phyloP scores from a whole-genome alignment of 92 coral and sea anemone species.

The Siderastrea radians region DNA sequence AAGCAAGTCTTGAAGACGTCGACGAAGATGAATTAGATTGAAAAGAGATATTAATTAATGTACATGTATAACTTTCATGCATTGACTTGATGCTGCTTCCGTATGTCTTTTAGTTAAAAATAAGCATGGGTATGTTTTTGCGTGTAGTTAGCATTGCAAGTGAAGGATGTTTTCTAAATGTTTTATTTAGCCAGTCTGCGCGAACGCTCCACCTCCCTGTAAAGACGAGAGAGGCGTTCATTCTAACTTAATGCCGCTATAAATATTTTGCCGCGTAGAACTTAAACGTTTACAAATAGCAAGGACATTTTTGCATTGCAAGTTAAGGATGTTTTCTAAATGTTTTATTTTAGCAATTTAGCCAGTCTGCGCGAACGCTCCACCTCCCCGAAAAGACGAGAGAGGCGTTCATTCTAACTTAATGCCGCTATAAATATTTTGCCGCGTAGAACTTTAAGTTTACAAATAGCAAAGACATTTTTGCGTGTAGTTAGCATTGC shows the following conservation, averaged over 20 bases:
- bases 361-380: too few relatives aligned
- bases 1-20: conserved; percentile 66
- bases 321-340: neutral
- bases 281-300: neutral
- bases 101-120: too few relatives aligned
- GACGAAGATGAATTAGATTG: conserved; percentile 81
- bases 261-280: neutral
- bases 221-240: too few relatives aligned
- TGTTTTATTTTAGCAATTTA: neutral
- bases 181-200: too few relatives aligned
- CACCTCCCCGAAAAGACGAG: too few relatives aligned
- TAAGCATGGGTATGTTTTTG: too few relatives aligned
- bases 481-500: neutral
- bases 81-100: too few relatives aligned
- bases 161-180: too few relatives aligned
- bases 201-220: too few relatives aligned
- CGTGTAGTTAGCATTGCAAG: neutral
- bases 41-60: neutral
- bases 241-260: neutral
- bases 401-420: neutral
- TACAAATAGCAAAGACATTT: neutral
- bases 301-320: neutral
- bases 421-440: neutral
- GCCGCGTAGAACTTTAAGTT: neutral
- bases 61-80: neutral